phyloP scores from a whole-genome alignment of 2,797 vertebrate genomes.

The Iguana delicatissima region DNA sequence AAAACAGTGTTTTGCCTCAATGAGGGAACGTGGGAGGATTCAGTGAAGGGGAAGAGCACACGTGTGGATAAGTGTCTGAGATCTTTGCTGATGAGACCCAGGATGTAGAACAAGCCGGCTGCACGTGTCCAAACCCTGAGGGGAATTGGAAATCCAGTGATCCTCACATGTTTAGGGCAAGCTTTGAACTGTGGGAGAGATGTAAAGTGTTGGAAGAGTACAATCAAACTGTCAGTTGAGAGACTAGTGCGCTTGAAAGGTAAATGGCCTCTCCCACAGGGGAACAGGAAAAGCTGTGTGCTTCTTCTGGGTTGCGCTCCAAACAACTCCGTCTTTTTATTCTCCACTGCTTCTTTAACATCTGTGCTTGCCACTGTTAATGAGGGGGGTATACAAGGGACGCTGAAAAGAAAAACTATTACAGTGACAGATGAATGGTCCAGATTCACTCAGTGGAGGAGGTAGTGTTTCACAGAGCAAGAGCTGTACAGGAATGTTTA shows the following conservation, averaged over 20 bases:
- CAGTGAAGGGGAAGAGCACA: conserved; percentile 33
- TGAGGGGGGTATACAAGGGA: neutral
- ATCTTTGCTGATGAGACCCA: conserved; percentile 36
- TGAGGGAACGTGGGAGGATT: conserved; percentile 26
- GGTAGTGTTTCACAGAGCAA: neutral
- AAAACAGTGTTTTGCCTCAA: accelerated
- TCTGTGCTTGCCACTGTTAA: neutral
- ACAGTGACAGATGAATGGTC: neutral
- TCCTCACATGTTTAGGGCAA: conserved; percentile 31
- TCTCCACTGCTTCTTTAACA: neutral
- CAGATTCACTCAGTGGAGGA: neutral
- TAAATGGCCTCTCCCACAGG: neutral
- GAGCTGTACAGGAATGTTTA: neutral
- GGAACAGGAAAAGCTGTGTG: neutral
- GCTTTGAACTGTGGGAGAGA: neutral
- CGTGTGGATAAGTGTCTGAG: neutral
- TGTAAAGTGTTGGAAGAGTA: conserved; percentile 13
- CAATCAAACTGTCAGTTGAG: conserved; percentile 24
- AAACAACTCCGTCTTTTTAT: neutral
- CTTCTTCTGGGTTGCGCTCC: neutral
- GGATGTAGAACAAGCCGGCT: conserved; percentile 39
- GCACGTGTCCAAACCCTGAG: neutral
- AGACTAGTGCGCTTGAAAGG: neutral
- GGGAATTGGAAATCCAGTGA: neutral
- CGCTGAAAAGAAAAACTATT: neutral